Evolutionary conservation across 2,888 invertebrate genomes (phyloP).

Genomic region (Erebia palarica): DNA sequence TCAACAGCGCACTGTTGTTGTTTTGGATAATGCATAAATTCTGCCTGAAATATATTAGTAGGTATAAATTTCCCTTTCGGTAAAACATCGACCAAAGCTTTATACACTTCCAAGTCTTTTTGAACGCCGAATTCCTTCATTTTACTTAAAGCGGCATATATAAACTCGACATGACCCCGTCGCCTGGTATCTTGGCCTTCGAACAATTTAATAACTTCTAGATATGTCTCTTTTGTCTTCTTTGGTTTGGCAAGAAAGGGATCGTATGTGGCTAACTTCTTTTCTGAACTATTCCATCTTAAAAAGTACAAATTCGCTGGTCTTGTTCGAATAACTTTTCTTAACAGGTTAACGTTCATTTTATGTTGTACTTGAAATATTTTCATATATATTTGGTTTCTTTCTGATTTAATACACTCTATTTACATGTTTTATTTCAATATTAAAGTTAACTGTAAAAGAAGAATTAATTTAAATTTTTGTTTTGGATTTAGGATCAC

Average conservation of each 20-base stretch:
- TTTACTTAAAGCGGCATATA: conserved; percentile 92
- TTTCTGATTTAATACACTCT: background rate
- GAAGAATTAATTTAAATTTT: too few species aligned
- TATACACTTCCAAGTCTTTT: conserved; percentile 93
- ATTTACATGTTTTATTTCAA: background rate
- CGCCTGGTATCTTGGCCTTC: conserved; percentile 85
- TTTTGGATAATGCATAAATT: conserved; percentile 96
- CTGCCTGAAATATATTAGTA: conserved; percentile 90
- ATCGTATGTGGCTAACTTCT: conserved; percentile 65
- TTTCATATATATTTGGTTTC: background rate
- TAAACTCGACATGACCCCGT: conserved; percentile 96
- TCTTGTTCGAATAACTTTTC: conserved; percentile 56
- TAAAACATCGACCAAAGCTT: conserved; percentile 91
- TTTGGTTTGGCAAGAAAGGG: conserved; percentile 75
- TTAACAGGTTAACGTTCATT: conserved; percentile 66
- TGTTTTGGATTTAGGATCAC: background rate
- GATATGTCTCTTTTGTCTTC: conserved; percentile 86
- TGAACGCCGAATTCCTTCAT: conserved; percentile 96
- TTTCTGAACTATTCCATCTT: conserved; percentile 68
- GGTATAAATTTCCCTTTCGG: conserved; percentile 95
- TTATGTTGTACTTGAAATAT: conserved; percentile 10
- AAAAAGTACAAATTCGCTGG: conserved; percentile 53
- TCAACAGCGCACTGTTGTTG: conserved; percentile 97
- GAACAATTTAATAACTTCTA: conserved; percentile 89
- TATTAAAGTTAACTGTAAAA: background rate